phyloP scores from a whole-genome alignment of 2,113 vertebrate genomes.

The Rhinoptilus africanus region DNA sequence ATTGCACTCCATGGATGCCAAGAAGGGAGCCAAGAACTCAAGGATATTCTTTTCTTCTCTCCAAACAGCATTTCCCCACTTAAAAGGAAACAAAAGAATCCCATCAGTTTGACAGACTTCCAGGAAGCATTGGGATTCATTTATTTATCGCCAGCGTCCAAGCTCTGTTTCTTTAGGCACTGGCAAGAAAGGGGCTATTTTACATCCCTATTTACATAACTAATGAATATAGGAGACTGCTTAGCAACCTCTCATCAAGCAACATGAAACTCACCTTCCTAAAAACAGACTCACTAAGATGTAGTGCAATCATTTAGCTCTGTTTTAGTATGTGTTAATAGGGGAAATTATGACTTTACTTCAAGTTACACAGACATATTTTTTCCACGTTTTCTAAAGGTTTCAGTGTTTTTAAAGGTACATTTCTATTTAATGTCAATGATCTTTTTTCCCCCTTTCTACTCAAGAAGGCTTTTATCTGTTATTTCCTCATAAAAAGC shows the following conservation, averaged over 20 bases:
- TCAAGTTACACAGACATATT: background rate
- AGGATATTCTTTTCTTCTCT: background rate
- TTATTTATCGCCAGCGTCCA: background rate
- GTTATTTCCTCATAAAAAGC: background rate
- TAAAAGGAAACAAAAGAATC: background rate
- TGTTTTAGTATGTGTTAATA: background rate
- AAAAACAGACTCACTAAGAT: background rate
- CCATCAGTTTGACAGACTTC: background rate
- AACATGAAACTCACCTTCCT: background rate
- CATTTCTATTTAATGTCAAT: background rate
- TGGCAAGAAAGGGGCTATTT: background rate
- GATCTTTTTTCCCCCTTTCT: background rate
- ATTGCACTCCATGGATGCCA: background rate
- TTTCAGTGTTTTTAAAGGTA: background rate
- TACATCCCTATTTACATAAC: background rate
- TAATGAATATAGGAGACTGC: background rate
- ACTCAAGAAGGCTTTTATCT: background rate
- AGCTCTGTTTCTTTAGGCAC: constrained; percentile 9
- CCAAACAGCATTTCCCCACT: background rate
- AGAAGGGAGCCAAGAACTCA: constrained; percentile 16
- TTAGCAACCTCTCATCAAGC: background rate
- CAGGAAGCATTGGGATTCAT: constrained; percentile 13
- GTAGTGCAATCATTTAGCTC: background rate
- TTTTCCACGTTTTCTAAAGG: background rate
- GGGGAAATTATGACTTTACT: background rate